These are phyloP conservation scores for Spilogale gracilis DNA, from an alignment of 2,113 vertebrate species.

Conservation along the genomic window DNA sequence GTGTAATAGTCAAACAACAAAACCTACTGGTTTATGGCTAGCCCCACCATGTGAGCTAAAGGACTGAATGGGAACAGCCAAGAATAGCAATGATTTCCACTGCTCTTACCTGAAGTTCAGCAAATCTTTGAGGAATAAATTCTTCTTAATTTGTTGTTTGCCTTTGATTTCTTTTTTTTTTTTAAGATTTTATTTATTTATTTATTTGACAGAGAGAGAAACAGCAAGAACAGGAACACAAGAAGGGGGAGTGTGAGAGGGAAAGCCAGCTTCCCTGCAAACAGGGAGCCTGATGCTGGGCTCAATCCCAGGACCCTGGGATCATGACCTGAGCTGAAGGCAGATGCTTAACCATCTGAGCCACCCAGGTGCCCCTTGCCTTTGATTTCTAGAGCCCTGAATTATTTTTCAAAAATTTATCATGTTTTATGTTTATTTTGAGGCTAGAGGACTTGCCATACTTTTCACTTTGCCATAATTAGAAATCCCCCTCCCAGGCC, in stretches of 20 bases:
- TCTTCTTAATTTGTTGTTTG: neutral
- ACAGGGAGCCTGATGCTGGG: too few relatives aligned
- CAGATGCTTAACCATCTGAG: too few relatives aligned
- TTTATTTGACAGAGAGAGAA: too few relatives aligned
- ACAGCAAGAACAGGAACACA: too few relatives aligned
- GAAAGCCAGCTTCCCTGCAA: too few relatives aligned
- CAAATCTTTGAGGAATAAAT: neutral
- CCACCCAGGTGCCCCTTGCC: neutral
- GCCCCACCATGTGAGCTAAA: neutral
- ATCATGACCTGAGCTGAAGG: too few relatives aligned
- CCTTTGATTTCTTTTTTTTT: neutral
- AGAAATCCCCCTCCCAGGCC: neutral
- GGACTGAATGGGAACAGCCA: neutral
- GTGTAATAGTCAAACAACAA: slow-evolving; percentile 57
- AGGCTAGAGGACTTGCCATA: neutral
- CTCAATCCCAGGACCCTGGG: too few relatives aligned
- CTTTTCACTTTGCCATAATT: neutral
- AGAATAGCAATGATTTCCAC: neutral
- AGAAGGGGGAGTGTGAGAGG: too few relatives aligned
- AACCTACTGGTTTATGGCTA: neutral
- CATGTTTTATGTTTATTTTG: neutral
- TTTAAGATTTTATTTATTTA: too few relatives aligned
- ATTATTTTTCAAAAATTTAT: neutral
- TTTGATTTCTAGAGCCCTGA: neutral
- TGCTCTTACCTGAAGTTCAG: neutral